Evolutionary conservation across 2,797 vertebrate genomes (phyloP).

Genomic region (Ctenopoma multispine): DNA sequence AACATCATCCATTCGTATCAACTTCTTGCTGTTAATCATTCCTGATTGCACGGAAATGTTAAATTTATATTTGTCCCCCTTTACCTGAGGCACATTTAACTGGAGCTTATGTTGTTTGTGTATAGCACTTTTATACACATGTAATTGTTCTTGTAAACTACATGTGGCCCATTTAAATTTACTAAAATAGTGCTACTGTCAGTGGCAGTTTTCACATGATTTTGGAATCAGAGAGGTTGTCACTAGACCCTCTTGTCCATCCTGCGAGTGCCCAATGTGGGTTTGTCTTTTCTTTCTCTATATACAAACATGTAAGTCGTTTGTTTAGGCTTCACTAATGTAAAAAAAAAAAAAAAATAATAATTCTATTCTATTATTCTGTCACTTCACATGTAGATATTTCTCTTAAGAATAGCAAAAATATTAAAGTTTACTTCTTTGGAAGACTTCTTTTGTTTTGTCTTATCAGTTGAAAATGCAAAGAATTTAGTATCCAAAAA

Average conservation of each 20-base stretch:
- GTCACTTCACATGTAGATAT: too few species aligned
- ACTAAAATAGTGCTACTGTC: neutral
- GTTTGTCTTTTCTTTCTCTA: slow-evolving; percentile 5
- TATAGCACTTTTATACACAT: neutral
- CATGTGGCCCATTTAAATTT: neutral
- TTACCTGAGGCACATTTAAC: slow-evolving; percentile 81
- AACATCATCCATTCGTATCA: slow-evolving; percentile 14
- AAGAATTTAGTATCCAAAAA: neutral
- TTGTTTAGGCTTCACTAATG: slow-evolving; percentile 9
- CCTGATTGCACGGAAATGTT: neutral
- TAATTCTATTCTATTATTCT: too few species aligned
- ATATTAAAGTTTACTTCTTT: neutral
- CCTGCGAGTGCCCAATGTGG: neutral
- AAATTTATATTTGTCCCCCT: slow-evolving; percentile 43
- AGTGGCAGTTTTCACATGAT: too few species aligned
- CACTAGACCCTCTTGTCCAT: too few species aligned
- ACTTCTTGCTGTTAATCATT: slow-evolving; percentile 16
- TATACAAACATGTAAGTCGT: neutral
- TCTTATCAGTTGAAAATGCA: neutral
- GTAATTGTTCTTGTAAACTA: neutral
- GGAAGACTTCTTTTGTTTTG: neutral
- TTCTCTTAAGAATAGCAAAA: too few species aligned
- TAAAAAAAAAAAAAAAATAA: too few species aligned
- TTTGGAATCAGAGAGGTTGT: too few species aligned
- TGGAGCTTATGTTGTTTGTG: neutral